Base-by-base conservation (phyloP, 2,888 invertebrate species). In the Aspidapion aeneum region DNA sequence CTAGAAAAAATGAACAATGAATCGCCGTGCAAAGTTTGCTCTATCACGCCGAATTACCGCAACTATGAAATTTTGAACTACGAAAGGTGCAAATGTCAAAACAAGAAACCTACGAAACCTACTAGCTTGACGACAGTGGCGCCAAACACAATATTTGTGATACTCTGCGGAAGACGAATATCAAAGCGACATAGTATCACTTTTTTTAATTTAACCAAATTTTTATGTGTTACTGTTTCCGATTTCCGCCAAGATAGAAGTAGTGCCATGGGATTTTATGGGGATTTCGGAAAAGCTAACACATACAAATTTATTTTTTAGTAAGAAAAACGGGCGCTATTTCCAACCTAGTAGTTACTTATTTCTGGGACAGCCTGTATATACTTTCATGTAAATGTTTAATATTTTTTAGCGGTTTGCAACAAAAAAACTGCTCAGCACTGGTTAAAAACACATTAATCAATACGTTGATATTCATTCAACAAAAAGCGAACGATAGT, bases 11-110 rank as follows among this genome's bases (percentile, higher is more conserved):
- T 80, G 78, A 78, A 77, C 70, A 69, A 76, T 55, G 76, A 75
- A 70, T 76, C 77, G 63, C 75, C 77, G 58, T 80, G 78, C 71
- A 80, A 78, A 72, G 75, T 76, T 68, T 80, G 78, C 73, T 73
- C 73, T 64, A 76, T 78, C 20, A 62, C 62, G 19, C 78, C 79
- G 2, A 72, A 73, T 60, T 72, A 71, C 66, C 66, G 74, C 56
- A 77, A 74, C 63, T 77, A 75, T 62, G 77, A 77, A 66, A 72
- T 75, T 66, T 68, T 76, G 57, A 75, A 72, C 69, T 75, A 73
- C 68, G 76, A 75, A 67, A 73, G 72, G 61, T 79, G 78, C 69
- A 74, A 72, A 68, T 79, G 79, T 67, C 75, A 75, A 64, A 74
- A 74, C n/a, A n/a, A n/a, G n/a, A n/a, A n/a, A n/a, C n/a, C n/a